Conservation (phyloP, 1,140 invertebrate genomes). For the Calliopsis andreniformis region DNA sequence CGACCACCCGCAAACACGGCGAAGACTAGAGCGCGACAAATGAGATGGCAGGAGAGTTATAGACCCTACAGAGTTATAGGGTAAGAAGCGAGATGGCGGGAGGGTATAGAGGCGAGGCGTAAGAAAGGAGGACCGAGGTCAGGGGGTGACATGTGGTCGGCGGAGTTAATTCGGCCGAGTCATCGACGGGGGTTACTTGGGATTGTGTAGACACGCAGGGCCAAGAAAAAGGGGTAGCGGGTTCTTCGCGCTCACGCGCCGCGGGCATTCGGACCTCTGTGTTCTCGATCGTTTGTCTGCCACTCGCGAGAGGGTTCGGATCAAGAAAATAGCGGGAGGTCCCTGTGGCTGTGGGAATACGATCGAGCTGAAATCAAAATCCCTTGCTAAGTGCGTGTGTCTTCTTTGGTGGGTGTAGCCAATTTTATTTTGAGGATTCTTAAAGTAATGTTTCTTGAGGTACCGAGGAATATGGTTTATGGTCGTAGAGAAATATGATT, state of each 20-base stretch:
- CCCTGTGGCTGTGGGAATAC: slow-evolving; percentile 64
- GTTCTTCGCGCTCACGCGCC: slow-evolving; percentile 24
- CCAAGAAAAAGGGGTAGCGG: slow-evolving; percentile 8
- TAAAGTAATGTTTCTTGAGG: no score
- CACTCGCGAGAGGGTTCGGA: slow-evolving; percentile 52
- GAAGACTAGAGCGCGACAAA: slow-evolving; percentile 29
- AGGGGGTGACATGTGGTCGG: slow-evolving; percentile 66
- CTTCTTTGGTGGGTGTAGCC: no score
- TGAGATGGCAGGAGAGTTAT: slow-evolving; percentile 7
- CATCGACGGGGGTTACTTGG: slow-evolving; percentile 47
- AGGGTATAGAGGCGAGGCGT: neutral
- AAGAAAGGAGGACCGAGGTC: slow-evolving; percentile 66
- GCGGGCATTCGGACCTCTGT: slow-evolving; percentile 26
- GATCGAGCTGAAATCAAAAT: slow-evolving; percentile 28
- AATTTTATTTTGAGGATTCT: no score
- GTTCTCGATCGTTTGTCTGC: slow-evolving; percentile 69
- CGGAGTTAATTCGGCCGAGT: slow-evolving; percentile 60
- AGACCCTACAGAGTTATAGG: neutral
- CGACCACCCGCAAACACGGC: slow-evolving; percentile 29
- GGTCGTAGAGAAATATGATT: no score
- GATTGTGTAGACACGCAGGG: slow-evolving; percentile 8
- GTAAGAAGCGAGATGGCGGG: slow-evolving; percentile 62
- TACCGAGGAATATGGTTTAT: no score
- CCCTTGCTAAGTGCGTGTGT: neutral
- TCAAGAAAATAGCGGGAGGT: slow-evolving; percentile 77